These are phyloP conservation scores for Eudemis profundana DNA, from an alignment of 2,888 invertebrate genomes.

Conservation along the genomic window DNA sequence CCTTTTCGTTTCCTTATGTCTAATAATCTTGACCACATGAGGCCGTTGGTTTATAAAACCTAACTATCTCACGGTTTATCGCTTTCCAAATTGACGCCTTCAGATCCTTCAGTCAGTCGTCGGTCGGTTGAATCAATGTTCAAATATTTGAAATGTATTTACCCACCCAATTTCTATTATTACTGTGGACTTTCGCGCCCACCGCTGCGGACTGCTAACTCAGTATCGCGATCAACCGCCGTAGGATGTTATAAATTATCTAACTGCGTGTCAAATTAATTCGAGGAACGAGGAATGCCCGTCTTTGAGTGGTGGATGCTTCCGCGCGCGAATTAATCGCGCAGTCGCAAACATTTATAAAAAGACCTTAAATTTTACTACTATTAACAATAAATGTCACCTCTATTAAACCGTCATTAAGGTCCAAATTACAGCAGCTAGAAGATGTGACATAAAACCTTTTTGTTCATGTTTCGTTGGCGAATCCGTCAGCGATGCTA, in stretches of 20 bases:
- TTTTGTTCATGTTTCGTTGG: conserved; percentile 47
- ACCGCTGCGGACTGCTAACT: conserved; percentile 49
- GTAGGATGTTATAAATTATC: conserved; percentile 85
- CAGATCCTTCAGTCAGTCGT: too few species aligned
- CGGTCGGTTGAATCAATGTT: neutral
- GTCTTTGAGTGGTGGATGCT: conserved; percentile 71
- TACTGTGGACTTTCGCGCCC: conserved; percentile 48
- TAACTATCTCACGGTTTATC: too few species aligned
- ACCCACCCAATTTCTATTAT: conserved; percentile 19
- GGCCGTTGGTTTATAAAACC: too few species aligned
- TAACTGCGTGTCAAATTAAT: conserved; percentile 84
- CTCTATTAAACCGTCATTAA: neutral
- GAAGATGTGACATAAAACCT: neutral
- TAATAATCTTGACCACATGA: too few species aligned
- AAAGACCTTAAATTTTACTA: neutral
- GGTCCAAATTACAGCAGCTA: neutral
- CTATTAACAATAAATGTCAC: neutral
- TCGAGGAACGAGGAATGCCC: conserved; percentile 81
- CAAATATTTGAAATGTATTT: neutral
- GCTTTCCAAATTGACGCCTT: too few species aligned
- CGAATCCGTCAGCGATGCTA: conserved; percentile 68
- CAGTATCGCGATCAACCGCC: conserved; percentile 63
- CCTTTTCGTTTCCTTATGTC: too few species aligned
- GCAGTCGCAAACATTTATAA: neutral
- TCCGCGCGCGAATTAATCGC: conserved; percentile 78